A percentile compares a stretch with the other conserved stretches of the same genome.
Evolutionary conservation across 2,888 invertebrate species (phyloP).

Genomic region (Odontocolon sp.): DNA sequence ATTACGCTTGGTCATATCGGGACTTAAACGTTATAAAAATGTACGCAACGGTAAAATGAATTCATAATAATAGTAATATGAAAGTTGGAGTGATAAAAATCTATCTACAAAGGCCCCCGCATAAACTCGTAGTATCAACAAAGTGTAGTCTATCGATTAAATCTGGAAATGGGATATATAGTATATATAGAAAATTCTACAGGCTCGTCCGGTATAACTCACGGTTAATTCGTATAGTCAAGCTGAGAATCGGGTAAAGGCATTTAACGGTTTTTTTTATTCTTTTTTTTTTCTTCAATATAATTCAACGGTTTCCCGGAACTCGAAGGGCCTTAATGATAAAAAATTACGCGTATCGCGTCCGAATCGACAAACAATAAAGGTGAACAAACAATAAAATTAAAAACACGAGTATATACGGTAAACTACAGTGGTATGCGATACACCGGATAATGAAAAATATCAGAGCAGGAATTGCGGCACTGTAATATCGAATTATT

Average conservation of each 20-base stretch:
- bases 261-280: constrained; percentile 36
- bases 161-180: constrained; percentile 7
- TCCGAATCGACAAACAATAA: constrained; percentile 10
- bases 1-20: not conserved
- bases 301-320: not conserved
- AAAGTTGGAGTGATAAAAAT: constrained; percentile 66
- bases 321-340: not conserved
- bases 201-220: constrained; percentile 9
- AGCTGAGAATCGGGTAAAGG: constrained; percentile 36
- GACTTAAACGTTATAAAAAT: constrained; percentile 19
- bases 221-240: constrained; percentile 15
- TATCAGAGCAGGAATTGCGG: constrained; percentile 23
- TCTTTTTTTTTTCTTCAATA: constrained; percentile 1
- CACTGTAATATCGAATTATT: not conserved
- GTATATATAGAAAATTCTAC: constrained; percentile 37
- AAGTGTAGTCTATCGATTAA: constrained; percentile 31
- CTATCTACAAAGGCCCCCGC: constrained; percentile 75
- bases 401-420: constrained; percentile 2
- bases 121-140: constrained; percentile 65
- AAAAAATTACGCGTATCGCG: constrained; percentile 4
- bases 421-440: not conserved
- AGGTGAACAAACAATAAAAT: constrained; percentile 12
- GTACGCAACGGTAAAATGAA: constrained; percentile 44
- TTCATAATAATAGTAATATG: constrained; percentile 54
- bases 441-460: constrained; percentile 13